Evolutionary conservation across 2,888 invertebrate genomes (phyloP), one percentile per base, ranked within the genome.

Genomic region (Eustalomyia histrio): DNA sequence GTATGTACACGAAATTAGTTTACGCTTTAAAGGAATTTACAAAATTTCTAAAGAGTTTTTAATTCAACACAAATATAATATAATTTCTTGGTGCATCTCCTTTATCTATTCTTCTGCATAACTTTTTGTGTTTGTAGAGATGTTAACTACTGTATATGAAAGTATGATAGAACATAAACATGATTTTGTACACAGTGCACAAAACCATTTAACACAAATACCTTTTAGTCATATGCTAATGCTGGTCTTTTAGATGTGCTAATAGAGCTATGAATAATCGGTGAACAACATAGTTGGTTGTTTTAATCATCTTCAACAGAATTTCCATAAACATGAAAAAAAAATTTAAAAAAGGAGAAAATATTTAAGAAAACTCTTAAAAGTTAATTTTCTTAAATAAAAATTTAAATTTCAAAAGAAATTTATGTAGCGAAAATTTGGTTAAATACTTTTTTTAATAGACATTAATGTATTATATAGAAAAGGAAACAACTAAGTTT

Each of bases 221-320:
- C 61, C 47, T 47, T 61, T 61, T 24, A 61, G 61, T 61, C 57
- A 68, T 52, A 73, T 79, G 73, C 73, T 73, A 79, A 79, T 79
- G 57, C 57, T 63, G 61, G 68, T 17, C 63, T 67, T 63, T 76
- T 76, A 53, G 24, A 33, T 65, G 52, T 65, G 60, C 71, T 73
- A 79, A 79, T 79, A 63, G 63, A 68, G 35, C 16, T 43, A 65
- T 55, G 57, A 71, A 78, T 65, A 65, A 60, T 71, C 53, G n/a
- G 17, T n/a, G 58, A 58, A 55, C 12, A 29, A 29, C 29, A 29
- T 29, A 43, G 7, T 16, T 29, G 10, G 7, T 55, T 55, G 4
- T 17, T 8, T 5, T 72, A 18, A 8, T 7, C 0, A 7, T 16
- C 29, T 57, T 29, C 29, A 57, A 29, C 29, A 47, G n/a, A 39